Percentiles rank a stretch among this genome's conserved stretches.
Evolutionary conservation across 2,888 invertebrate species (phyloP).

Genomic region (Coelogynopora nodosa): DNA sequence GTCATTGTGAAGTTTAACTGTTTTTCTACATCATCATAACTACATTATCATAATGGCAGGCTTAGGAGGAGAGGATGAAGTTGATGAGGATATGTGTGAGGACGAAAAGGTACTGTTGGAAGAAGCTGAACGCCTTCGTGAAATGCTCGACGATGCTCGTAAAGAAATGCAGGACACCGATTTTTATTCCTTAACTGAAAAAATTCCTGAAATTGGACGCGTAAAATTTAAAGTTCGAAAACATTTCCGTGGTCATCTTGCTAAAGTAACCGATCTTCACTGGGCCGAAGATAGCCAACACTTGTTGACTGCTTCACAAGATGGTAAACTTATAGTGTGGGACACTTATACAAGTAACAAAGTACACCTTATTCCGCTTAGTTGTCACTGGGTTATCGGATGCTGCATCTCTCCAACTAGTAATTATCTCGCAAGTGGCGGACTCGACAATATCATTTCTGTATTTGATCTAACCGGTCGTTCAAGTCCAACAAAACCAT

Average conservation of each 20-base stretch:
- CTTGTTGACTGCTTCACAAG: slow-evolving; percentile 40
- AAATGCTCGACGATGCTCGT: slow-evolving; percentile 38
- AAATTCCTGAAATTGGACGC: slow-evolving; percentile 39
- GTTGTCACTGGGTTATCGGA: slow-evolving; percentile 40
- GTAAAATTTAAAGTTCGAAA: slow-evolving; percentile 42
- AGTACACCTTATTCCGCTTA: slow-evolving; percentile 30
- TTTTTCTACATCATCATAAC: not conserved
- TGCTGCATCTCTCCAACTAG: slow-evolving; percentile 37
- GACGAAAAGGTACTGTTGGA: slow-evolving; percentile 38
- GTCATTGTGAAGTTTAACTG: too few species aligned
- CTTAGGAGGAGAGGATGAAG: not conserved
- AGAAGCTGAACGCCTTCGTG: slow-evolving; percentile 38
- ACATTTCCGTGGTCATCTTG: slow-evolving; percentile 42
- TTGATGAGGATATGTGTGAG: slow-evolving; percentile 39
- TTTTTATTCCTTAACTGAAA: slow-evolving; percentile 39
- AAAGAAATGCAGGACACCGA: slow-evolving; percentile 41
- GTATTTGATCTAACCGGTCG: slow-evolving; percentile 27
- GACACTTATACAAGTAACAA: slow-evolving; percentile 41
- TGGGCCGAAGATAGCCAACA: slow-evolving; percentile 42
- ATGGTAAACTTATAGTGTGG: slow-evolving; percentile 44
- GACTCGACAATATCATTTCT: slow-evolving; percentile 40
- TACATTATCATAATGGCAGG: not conserved
- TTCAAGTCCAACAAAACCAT: slow-evolving; percentile 38
- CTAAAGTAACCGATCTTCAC: slow-evolving; percentile 41
- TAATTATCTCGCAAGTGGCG: slow-evolving; percentile 37